Evolutionary conservation across 2,888 invertebrate species (phyloP).

Genomic region (Macaria notata): DNA sequence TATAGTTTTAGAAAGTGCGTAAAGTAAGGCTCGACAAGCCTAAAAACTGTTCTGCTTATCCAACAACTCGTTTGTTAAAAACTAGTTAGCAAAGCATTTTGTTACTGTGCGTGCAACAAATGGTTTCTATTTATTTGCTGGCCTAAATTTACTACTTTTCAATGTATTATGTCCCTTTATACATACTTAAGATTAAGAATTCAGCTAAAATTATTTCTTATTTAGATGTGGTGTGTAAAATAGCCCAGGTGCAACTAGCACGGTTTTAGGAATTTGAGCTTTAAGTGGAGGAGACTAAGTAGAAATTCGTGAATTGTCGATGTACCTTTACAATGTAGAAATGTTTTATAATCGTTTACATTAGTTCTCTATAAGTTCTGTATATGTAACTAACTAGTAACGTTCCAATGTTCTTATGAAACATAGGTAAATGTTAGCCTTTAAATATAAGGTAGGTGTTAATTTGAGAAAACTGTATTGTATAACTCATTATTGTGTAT

Average conservation of each 20-base stretch:
- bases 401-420: slow-evolving; percentile 20
- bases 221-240: too few relatives aligned
- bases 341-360: slow-evolving; percentile 41
- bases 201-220: too few relatives aligned
- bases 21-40: slow-evolving; percentile 48
- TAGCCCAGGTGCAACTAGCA: slow-evolving; percentile 30
- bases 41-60: slow-evolving; percentile 45
- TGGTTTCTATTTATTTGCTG: too few relatives aligned
- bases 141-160: too few relatives aligned
- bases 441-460: too few relatives aligned
- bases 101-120: too few relatives aligned
- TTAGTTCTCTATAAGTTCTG: slow-evolving; percentile 23
- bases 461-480: too few relatives aligned
- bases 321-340: slow-evolving; percentile 51
- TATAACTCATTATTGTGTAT: too few relatives aligned
- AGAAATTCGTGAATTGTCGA: slow-evolving; percentile 48
- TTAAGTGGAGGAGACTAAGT: slow-evolving; percentile 62
- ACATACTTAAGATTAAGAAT: too few relatives aligned
- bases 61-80: slow-evolving; percentile 32
- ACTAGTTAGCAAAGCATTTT: too few relatives aligned
- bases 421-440: slow-evolving; percentile 11
- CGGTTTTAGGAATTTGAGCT: slow-evolving; percentile 55
- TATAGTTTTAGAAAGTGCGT: not conserved
- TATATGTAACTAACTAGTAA: slow-evolving; percentile 10
- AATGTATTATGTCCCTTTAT: too few relatives aligned